These are phyloP conservation scores for Paradoxurus hermaphroditus DNA, from an alignment of 2,113 vertebrate species.

Conservation along the genomic window DNA sequence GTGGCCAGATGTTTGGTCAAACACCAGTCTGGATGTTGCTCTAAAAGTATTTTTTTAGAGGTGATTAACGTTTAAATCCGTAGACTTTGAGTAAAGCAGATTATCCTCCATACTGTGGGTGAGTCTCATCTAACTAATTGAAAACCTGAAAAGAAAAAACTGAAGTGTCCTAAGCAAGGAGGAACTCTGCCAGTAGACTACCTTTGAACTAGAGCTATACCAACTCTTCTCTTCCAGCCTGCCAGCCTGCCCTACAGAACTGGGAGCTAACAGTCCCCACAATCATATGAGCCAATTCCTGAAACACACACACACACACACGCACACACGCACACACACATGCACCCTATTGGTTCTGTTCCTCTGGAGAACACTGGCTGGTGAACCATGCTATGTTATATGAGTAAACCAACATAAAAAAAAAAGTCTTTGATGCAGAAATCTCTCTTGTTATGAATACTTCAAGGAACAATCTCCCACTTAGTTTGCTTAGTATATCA, in stretches of 20 bases:
- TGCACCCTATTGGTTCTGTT: not conserved
- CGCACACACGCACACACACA: not conserved
- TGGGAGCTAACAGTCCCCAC: not conserved
- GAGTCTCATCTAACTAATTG: not conserved
- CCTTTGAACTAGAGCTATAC: not conserved
- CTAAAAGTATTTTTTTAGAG: not conserved
- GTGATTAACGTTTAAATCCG: not conserved
- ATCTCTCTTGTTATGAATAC: not conserved
- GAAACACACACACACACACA: not conserved
- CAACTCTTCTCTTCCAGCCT: not conserved
- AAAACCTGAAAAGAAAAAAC: not conserved
- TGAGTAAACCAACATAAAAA: not conserved
- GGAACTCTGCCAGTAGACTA: not conserved
- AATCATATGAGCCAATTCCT: not conserved
- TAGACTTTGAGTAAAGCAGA: not conserved
- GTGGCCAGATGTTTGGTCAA: not conserved
- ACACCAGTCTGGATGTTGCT: not conserved
- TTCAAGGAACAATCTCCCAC: conserved; percentile 16
- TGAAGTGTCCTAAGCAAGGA: not conserved
- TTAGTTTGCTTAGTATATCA: conserved; percentile 51
- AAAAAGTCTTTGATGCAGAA: not conserved
- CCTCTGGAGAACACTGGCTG: not conserved
- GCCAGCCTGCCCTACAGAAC: not conserved
- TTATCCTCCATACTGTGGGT: not conserved
- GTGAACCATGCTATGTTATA: not conserved